phyloP scores from a whole-genome alignment of 2,113 vertebrate species.

The Bungarus multicinctus region DNA sequence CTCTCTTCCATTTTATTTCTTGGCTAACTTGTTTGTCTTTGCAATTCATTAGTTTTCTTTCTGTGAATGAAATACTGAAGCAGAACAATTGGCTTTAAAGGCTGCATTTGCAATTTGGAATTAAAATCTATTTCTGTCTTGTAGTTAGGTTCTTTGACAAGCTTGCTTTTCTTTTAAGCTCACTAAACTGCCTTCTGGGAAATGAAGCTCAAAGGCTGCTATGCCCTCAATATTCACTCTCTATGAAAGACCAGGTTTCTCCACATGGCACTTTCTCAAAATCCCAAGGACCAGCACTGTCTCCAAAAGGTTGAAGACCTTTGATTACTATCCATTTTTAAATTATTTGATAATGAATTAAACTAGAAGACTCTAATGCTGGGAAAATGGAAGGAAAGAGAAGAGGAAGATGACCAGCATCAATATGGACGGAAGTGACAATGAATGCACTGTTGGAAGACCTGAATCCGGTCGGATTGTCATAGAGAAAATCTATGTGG shows the following conservation, averaged over 20 bases:
- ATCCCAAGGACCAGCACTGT: neutral
- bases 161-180: neutral
- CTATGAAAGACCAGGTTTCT: neutral
- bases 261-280: neutral
- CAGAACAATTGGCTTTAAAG: neutral
- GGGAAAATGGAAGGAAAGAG: neutral
- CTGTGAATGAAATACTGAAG: neutral
- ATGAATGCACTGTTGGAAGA: neutral
- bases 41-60: neutral
- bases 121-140: neutral
- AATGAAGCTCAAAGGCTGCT: neutral
- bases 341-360: neutral
- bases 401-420: neutral
- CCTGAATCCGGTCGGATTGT: neutral
- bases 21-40: neutral
- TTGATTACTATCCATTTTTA: neutral
- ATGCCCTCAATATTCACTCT: neutral
- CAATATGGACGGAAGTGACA: neutral
- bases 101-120: neutral
- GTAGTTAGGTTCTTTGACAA: neutral
- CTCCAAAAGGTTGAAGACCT: neutral
- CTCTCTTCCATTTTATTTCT: neutral
- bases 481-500: neutral
- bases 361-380: neutral
- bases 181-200: neutral